Evolutionary conservation across 1,140 invertebrate genomes (phyloP).

Genomic region (Periplaneta americana): DNA sequence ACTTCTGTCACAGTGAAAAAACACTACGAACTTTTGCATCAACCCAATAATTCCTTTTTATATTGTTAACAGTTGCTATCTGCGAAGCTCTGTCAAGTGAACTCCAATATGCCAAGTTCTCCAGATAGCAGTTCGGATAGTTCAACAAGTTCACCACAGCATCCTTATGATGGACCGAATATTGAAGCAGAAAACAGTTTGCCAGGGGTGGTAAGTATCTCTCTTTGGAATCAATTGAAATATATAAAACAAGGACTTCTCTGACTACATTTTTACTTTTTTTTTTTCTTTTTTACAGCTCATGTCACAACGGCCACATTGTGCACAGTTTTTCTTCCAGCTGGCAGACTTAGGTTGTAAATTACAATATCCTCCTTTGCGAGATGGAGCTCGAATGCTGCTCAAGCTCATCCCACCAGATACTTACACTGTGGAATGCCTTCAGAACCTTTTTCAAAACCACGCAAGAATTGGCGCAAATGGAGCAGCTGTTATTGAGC

Average conservation of each 20-base stretch:
- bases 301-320: conserved; percentile 72
- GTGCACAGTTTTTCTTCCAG: conserved; percentile 86
- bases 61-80: conserved; percentile 59
- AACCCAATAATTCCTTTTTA: too few species aligned
- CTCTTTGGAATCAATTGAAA: not conserved
- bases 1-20: too few species aligned
- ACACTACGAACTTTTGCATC: too few species aligned
- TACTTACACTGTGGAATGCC: conserved; percentile 59
- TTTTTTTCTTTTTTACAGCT: conserved; percentile 38
- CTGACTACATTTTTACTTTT: not conserved
- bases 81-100: conserved; percentile 77
- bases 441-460: conserved; percentile 32
- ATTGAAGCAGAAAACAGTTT: conserved; percentile 81
- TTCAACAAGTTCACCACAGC: conserved; percentile 81
- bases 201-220: conserved; percentile 77
- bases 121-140: conserved; percentile 85
- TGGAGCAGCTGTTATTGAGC: not conserved
- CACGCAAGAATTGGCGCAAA: not conserved
- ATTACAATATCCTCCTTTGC: conserved; percentile 68
- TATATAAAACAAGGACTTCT: not conserved
- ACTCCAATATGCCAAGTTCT: conserved; percentile 77
- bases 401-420: conserved; percentile 89
- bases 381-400: conserved; percentile 79
- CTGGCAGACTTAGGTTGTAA: conserved; percentile 83
- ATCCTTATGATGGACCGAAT: conserved; percentile 69